phyloP scores from a whole-genome alignment of 1,140 invertebrate species.

The Oscheius sp. region DNA sequence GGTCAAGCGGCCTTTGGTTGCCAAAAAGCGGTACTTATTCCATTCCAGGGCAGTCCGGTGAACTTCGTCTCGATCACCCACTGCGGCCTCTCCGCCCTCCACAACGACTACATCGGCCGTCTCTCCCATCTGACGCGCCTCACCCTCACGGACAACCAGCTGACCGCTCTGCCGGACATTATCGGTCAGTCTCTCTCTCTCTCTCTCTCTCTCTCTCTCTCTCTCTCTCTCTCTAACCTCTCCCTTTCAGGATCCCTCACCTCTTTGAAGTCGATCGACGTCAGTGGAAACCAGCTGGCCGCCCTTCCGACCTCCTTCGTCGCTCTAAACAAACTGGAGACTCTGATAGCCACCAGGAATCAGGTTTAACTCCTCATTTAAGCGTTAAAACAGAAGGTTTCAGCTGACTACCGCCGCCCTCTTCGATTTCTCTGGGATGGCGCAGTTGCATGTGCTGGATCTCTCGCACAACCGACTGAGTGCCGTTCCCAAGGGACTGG shows the following conservation, averaged over 20 bases:
- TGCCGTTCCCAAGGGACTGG: not conserved
- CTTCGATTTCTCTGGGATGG: slow-evolving; percentile 11
- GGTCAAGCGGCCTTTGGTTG: no score
- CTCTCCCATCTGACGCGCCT: not conserved
- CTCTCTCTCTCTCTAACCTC: no score
- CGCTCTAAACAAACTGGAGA: not conserved
- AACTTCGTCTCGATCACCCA: slow-evolving; percentile 1
- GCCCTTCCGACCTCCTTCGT: not conserved
- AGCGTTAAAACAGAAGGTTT: not conserved
- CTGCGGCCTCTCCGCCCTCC: not conserved
- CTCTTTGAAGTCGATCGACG: slow-evolving; percentile 2
- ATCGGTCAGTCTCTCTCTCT: not conserved
- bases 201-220: not conserved
- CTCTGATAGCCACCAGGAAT: not conserved
- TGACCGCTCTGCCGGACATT: not conserved
- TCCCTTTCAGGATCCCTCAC: not conserved
- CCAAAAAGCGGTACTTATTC: not conserved
- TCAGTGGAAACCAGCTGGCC: not conserved
- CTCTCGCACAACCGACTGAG: slow-evolving; percentile 17
- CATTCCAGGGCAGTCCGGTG: not conserved
- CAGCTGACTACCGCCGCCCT: not conserved
- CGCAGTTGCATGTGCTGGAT: slow-evolving; percentile 12
- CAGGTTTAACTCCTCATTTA: slow-evolving; percentile 1
- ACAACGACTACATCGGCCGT: not conserved
- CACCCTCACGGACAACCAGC: not conserved